Percentiles rank a stretch among this genome's conserved stretches.
Evolutionary conservation across 2,113 vertebrate genomes (phyloP).

Genomic region (Fregata magnificens): DNA sequence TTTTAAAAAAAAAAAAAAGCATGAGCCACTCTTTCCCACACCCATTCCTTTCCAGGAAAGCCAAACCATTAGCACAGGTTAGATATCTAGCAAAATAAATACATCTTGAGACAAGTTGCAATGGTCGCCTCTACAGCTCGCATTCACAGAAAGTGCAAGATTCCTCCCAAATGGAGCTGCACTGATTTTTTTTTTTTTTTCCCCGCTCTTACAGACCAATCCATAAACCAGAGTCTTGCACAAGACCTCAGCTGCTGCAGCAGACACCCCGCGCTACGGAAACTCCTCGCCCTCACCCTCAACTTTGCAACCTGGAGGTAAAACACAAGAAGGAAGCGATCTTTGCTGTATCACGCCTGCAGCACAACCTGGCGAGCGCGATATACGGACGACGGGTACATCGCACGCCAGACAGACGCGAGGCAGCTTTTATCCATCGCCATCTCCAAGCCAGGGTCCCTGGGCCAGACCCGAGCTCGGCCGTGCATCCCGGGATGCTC

Average conservation of each 20-base stretch:
- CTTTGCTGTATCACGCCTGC: not conserved
- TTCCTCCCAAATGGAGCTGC: not conserved
- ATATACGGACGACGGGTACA: rapidly evolving
- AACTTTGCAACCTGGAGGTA: not conserved
- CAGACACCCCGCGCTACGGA: rapidly evolving
- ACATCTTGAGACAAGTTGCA: not conserved
- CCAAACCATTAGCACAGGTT: not conserved
- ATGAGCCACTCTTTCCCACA: not conserved
- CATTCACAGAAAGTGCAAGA: not conserved
- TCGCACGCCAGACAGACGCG: rapidly evolving
- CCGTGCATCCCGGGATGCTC: not conserved
- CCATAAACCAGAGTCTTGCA: not conserved
- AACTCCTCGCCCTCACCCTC: not conserved
- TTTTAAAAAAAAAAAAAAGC: not conserved
- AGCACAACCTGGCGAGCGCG: rapidly evolving
- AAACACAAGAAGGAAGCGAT: not conserved
- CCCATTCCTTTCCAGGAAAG: not conserved
- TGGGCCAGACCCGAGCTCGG: not conserved
- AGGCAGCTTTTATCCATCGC: not conserved
- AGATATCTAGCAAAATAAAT: not conserved
- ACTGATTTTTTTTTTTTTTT: not conserved
- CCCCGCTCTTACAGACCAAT: not conserved
- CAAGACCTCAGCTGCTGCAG: not conserved
- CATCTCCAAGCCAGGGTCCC: not conserved
- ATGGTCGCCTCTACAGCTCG: not conserved